Base-by-base conservation (phyloP, 1,140 invertebrate genomes). In the Temnothorax curvispinosus region DNA sequence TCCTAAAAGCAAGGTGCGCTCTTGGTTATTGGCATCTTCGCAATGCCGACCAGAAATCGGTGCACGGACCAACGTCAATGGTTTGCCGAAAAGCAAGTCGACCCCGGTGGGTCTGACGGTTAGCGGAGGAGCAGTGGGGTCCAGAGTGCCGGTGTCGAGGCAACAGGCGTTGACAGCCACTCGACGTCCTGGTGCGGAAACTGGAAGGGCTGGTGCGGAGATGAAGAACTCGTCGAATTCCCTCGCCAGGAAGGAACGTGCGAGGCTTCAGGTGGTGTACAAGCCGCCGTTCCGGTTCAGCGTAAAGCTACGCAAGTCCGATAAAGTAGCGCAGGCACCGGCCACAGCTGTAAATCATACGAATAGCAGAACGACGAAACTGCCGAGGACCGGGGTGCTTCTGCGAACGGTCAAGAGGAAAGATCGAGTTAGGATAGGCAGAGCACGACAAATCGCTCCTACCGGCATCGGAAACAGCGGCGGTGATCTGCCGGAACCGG, bases 281-380 rank as follows among this genome's bases (percentile, higher is more conserved):
- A 98, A 98, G 91, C 97, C 98, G 44, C 98, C 98, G 1, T 98
- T 98, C 93, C 97, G 97, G 89, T 98, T 98, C 93, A 98, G 97
- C 93, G 96, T 98, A 32, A 97, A 97, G 91, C 96, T 98, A 64
- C 97, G 97, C 52, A 97, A 97, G 92, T 95, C 96, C 7, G 96
- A 97, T 9, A 97, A 97, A 44, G 92, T 94, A 4, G 92, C 92
- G 0, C 94, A 94, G 60, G 80, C 91, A 32, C 80, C 93, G 11
- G 80, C 78, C 0, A 38, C 86, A 11, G 65, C 87, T 5, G 67
- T 77, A 38, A 89, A 91, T 71, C 47, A 90, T 11, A 67, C 72
- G 1, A 90, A 87, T 3, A 38, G 65, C 62, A 92, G 91, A 27
- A 67, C 87, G 7, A 9, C 89, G 4, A 91, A 91, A 13, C 52